A percentile compares a stretch with the other conserved stretches of the same genome.
These are phyloP conservation scores for Dasypus novemcinctus DNA, from an alignment of 2,113 vertebrate genomes.

Conservation along the genomic window DNA sequence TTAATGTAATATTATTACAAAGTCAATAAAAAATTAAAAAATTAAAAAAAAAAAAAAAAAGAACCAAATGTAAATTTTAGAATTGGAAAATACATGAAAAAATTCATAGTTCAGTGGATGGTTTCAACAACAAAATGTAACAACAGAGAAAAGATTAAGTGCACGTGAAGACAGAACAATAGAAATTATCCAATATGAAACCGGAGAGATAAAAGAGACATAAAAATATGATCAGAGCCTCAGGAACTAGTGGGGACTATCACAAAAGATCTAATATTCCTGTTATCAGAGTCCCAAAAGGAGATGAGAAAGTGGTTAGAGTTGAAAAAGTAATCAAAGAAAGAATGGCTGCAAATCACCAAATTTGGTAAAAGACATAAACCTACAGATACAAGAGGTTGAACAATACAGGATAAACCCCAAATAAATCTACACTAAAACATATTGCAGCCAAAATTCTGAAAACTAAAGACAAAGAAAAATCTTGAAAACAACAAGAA, in stretches of 20 bases:
- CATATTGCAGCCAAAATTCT: not conserved
- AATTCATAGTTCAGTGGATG: not conserved
- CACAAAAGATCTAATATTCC: not conserved
- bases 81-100: no score
- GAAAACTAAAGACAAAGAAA: not conserved
- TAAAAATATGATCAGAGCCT: not conserved
- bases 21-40: no score
- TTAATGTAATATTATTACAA: no score
- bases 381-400: not conserved
- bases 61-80: no score
- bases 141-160: not conserved
- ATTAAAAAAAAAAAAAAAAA: not conserved
- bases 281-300: not conserved
- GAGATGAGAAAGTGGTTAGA: not conserved
- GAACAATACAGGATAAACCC: not conserved
- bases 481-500: not conserved
- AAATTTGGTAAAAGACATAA: conserved; percentile 1
- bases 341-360: not conserved
- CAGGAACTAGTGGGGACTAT: not conserved
- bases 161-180: not conserved
- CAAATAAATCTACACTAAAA: not conserved
- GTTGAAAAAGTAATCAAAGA: not conserved
- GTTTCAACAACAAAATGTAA: not conserved
- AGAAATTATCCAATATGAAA: not conserved
- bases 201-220: not conserved